Conservation (phyloP, 37 sponge, comb jelly and placozoan species). For the Diacarnus erythraeanus region DNA sequence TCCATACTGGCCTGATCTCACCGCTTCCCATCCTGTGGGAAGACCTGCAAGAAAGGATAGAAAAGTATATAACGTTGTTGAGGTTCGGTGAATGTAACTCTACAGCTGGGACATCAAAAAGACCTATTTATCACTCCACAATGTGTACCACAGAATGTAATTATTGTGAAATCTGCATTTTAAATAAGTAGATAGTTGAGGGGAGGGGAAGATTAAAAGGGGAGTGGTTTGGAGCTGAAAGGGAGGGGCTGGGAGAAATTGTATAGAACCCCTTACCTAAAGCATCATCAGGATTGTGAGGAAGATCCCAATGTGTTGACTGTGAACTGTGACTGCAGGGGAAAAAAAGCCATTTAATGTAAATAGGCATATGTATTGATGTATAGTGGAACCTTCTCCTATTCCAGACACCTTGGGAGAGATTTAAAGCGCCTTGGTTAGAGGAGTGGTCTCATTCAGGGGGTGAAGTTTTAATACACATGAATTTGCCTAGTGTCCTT, state of each 20-base stretch:
- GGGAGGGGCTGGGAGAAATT: neutral
- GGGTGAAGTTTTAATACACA: too few relatives aligned
- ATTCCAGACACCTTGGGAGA: too few relatives aligned
- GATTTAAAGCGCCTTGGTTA: too few relatives aligned
- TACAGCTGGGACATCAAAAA: neutral
- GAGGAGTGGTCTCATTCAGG: too few relatives aligned
- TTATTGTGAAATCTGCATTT: neutral
- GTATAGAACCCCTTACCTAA: too few relatives aligned
- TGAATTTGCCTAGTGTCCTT: too few relatives aligned
- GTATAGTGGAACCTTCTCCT: neutral
- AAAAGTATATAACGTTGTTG: neutral
- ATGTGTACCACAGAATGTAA: neutral
- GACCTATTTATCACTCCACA: neutral
- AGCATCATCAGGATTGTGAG: conserved; percentile 37
- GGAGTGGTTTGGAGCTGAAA: neutral
- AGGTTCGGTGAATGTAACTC: too few relatives aligned
- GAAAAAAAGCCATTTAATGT: neutral
- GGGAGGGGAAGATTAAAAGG: neutral
- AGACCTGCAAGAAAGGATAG: conserved; percentile 40
- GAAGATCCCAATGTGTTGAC: conserved; percentile 73
- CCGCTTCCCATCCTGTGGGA: conserved; percentile 82
- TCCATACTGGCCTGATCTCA: conserved; percentile 70
- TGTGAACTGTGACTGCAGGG: conserved; percentile 54
- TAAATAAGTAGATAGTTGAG: neutral
- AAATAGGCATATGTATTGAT: neutral